Percentiles rank a stretch among this genome's conserved stretches.
Evolutionary conservation across 2,888 invertebrate species (phyloP).

Genomic region (Cheilosia scutellata): DNA sequence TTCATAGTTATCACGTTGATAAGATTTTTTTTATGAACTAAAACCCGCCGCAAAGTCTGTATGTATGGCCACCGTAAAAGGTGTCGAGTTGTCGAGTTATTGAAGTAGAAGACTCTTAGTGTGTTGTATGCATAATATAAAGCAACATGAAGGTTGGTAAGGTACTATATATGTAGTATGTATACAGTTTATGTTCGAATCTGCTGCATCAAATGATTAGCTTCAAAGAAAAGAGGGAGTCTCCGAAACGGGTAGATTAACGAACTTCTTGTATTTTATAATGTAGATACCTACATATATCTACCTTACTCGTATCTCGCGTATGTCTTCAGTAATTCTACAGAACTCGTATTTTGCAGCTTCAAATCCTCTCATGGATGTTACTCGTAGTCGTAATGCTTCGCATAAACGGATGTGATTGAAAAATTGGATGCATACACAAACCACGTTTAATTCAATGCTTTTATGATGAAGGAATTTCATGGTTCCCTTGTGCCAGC

Average conservation of each 20-base stretch:
- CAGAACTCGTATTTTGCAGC: too few species aligned
- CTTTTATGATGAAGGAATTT: slow-evolving; percentile 32
- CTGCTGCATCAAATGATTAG: too few species aligned
- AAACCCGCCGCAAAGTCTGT: background rate
- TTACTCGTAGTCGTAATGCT: background rate
- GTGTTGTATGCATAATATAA: background rate
- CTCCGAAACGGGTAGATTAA: too few species aligned
- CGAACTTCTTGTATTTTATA: too few species aligned
- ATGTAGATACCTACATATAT: too few species aligned
- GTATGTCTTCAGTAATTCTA: too few species aligned
- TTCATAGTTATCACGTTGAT: slow-evolving; percentile 38
- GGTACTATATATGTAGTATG: too few species aligned
- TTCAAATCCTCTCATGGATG: too few species aligned
- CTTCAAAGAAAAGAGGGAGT: too few species aligned
- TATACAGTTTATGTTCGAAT: too few species aligned
- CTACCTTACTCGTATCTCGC: too few species aligned
- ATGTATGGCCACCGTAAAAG: background rate
- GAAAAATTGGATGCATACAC: slow-evolving; percentile 43
- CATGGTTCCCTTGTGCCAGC: slow-evolving; percentile 30
- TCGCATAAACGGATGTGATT: slow-evolving; percentile 11
- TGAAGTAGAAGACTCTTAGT: background rate
- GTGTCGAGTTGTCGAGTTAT: slow-evolving; percentile 18
- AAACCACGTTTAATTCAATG: slow-evolving; percentile 17
- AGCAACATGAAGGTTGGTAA: too few species aligned
- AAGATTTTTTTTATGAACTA: slow-evolving; percentile 36